A percentile compares a stretch with the other conserved stretches of the same genome.
Evolutionary conservation across 2,113 vertebrate genomes (phyloP).

Genomic region (Neotoma lepida): DNA sequence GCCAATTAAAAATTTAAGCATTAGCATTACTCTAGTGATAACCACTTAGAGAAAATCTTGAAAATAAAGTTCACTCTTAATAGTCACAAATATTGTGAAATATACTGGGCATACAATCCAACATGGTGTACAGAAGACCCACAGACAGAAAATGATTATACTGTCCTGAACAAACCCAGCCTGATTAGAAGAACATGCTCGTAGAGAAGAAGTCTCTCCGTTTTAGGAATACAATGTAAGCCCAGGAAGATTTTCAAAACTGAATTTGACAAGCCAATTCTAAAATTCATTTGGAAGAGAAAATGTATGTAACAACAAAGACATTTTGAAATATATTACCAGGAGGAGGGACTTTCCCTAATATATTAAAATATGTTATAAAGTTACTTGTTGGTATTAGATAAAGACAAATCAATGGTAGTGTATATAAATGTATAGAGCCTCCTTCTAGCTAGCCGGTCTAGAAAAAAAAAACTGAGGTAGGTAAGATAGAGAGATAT

Average conservation of each 20-base stretch:
- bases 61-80: constrained; percentile 12
- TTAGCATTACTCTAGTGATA: not conserved
- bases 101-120: not conserved
- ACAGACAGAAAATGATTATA: constrained; percentile 30
- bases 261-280: constrained; percentile 41
- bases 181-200: not conserved
- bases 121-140: not conserved
- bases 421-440: not conserved
- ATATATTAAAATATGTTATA: constrained; percentile 20
- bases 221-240: not conserved
- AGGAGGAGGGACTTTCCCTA: not conserved
- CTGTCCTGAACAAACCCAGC: not conserved
- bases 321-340: constrained; percentile 40
- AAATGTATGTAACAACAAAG: constrained; percentile 12
- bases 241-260: not conserved
- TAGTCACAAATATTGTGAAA: not conserved
- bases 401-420: not conserved
- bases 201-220: not conserved
- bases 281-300: constrained; percentile 43
- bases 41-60: constrained; percentile 15
- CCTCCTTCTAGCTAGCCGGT: constrained; percentile 13
- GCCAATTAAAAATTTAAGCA: not conserved
- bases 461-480: not conserved
- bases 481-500: constrained; percentile 6
- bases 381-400: not conserved